phyloP scores from a whole-genome alignment of 2,888 invertebrate species.

The Macaria notata region DNA sequence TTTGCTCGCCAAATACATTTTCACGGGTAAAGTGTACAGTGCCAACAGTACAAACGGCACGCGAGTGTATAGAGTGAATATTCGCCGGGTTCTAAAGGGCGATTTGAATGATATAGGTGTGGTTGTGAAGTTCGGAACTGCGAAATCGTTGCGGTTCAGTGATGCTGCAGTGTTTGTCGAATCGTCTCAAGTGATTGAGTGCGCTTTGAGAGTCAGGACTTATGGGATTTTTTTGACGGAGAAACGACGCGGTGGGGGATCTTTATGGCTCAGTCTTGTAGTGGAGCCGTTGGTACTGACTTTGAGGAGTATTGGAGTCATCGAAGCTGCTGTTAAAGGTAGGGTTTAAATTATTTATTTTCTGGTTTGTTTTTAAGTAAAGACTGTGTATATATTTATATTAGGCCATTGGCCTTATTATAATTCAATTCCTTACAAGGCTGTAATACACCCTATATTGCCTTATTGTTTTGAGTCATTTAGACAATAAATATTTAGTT shows the following conservation, averaged over 20 bases:
- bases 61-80: slow-evolving; percentile 64
- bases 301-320: slow-evolving; percentile 60
- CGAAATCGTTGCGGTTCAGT: slow-evolving; percentile 58
- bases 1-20: slow-evolving; percentile 64
- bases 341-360: slow-evolving; percentile 33
- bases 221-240: slow-evolving; percentile 71
- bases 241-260: slow-evolving; percentile 39
- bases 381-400: no score
- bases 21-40: slow-evolving; percentile 67
- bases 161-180: slow-evolving; percentile 64
- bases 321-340: slow-evolving; percentile 73
- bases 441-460: no score
- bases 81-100: slow-evolving; percentile 69
- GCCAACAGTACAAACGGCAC: slow-evolving; percentile 51
- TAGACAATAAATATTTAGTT: no score
- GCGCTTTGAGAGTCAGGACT: slow-evolving; percentile 57
- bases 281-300: slow-evolving; percentile 65
- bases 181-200: slow-evolving; percentile 46
- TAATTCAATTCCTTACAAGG: no score
- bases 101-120: slow-evolving; percentile 67
- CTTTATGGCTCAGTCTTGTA: slow-evolving; percentile 53
- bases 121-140: slow-evolving; percentile 54
- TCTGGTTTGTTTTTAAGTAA: background rate
- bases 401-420: no score
- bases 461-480: no score